Evolutionary conservation across 2,797 vertebrate species (phyloP), one percentile per base, ranked within the genome.

Genomic region (Rousettus madagascariensis): DNA sequence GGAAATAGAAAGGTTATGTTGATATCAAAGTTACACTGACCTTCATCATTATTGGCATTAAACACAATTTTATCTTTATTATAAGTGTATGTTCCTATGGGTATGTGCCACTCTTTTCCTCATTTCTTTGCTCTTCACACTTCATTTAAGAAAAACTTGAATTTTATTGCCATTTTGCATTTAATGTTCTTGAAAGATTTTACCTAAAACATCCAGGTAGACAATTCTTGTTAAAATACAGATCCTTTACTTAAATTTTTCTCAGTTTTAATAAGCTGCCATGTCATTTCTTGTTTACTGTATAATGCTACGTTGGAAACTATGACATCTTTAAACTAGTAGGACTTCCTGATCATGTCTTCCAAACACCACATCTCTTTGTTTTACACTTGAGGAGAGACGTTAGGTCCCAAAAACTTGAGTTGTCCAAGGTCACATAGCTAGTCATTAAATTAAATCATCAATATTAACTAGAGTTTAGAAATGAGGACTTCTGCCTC

Each of bases 391-490:
- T 77, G 55, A 66, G 36, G 24, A 69, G 55, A 71, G n/a, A 71
- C 8, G 15, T 22, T 13, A 75, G 16, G 3, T 85, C 28, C 36
- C 6, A 26, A 28, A 66, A 55, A 77, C 41, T 59, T n/a, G 9
- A 51, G 28, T 33, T 74, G 15, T 2, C 28, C 53, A 61, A 63
- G 71, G 41, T 63, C 68, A 86, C 17, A n/a, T 3, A 33, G 38
- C 4, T 83, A 68, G 53, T 53, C 49, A 55, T 94, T 85, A 92
- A 36, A 24, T 26, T 57, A 43, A 94, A 66, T 86, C 17, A 69
- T 41, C 65, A 33, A 68, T 74, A 86, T 33, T 94, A 94, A 63
- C 55, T 66, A 61, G 19, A 93, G 33, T 71, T 85, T 94, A 85
- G 82, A 95, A 92, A 69, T 6, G 94, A 88, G 43, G 15, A 13